A percentile compares a stretch with the other conserved stretches of the same genome.
These are phyloP conservation scores for Petromus typicus DNA, from an alignment of 2,113 vertebrate species.

Conservation along the genomic window DNA sequence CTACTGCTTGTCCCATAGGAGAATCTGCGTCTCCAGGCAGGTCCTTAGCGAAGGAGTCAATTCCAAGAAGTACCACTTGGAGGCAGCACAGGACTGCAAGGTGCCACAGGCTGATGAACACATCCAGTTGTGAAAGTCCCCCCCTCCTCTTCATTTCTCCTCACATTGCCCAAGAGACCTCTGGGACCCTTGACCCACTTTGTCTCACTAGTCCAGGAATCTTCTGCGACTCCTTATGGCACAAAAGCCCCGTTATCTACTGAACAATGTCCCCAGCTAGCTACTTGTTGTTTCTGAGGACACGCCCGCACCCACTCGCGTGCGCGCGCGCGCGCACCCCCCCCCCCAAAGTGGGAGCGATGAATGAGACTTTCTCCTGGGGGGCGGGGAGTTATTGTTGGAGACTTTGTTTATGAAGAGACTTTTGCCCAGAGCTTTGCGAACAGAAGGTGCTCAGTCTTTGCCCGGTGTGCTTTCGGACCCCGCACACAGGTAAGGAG, in stretches of 20 bases:
- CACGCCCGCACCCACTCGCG: too few species aligned
- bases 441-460: neutral
- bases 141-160: neutral
- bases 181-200: neutral
- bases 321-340: too few species aligned
- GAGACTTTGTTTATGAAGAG: neutral
- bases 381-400: neutral
- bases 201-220: neutral
- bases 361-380: neutral
- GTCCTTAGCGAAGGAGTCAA: neutral
- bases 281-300: neutral
- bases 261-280: neutral
- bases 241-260: neutral
- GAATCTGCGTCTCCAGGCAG: too few species aligned
- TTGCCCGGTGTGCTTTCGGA: neutral
- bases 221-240: neutral
- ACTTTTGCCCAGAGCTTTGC: neutral
- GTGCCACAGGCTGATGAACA: neutral
- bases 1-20: neutral
- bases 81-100: constrained; percentile 42
- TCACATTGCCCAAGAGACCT: neutral
- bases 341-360: neutral
- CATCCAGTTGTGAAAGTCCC: neutral
- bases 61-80: constrained; percentile 33
- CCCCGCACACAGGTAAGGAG: rapidly evolving